Conservation (phyloP, 2,888 invertebrate species). For the Lamellibrachia columna region DNA sequence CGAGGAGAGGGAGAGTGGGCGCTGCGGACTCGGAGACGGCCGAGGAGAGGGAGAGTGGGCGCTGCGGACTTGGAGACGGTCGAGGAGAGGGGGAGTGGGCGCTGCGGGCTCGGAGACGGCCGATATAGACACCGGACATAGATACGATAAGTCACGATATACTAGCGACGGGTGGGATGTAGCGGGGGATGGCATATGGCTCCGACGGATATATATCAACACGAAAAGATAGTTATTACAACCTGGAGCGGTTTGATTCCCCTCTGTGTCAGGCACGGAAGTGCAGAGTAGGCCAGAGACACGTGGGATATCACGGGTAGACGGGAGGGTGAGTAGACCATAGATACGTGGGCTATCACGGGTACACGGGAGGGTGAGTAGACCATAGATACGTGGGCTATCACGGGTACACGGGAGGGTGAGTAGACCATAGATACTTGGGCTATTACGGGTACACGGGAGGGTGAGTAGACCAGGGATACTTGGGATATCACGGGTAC, state of each 20-base stretch:
- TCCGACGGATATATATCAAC: not conserved
- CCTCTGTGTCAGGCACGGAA: not conserved
- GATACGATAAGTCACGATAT: not conserved
- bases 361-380: too few species aligned
- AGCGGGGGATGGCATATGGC: not conserved
- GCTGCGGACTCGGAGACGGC: not conserved
- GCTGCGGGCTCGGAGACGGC: not conserved
- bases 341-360: too few species aligned
- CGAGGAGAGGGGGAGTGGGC: not conserved
- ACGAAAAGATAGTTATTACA: conserved; percentile 4
- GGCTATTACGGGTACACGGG: too few species aligned
- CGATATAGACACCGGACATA: not conserved
- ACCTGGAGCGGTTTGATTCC: not conserved
- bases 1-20: not conserved
- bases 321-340: not conserved
- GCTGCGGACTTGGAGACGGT: not conserved
- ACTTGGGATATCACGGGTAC: too few species aligned
- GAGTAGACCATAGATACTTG: too few species aligned
- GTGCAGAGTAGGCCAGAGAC: not conserved
- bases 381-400: too few species aligned
- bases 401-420: too few species aligned
- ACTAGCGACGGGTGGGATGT: not conserved
- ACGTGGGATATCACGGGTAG: not conserved
- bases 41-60: not conserved
- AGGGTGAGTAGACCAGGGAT: too few species aligned